phyloP scores from a whole-genome alignment of 30 jellyfish, hydroid and myxozoan species.

The Hydra vulgaris region DNA sequence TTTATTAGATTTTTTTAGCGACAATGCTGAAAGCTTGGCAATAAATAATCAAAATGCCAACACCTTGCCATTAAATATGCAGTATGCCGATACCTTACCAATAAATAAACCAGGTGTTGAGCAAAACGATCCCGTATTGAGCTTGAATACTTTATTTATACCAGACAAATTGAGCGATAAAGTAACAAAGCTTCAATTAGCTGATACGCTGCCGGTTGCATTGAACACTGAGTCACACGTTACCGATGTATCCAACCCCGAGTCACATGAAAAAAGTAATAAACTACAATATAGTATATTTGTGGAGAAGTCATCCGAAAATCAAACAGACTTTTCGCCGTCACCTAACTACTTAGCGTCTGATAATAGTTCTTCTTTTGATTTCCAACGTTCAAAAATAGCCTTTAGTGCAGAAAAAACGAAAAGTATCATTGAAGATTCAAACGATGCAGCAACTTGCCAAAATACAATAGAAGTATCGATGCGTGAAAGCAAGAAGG shows the following conservation, averaged over 20 bases:
- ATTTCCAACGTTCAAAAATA: neutral
- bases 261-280: no score
- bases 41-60: neutral
- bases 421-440: neutral
- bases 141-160: no score
- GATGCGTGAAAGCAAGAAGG: no score
- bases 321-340: neutral
- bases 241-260: no score
- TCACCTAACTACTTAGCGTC: neutral
- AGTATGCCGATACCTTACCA: neutral
- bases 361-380: neutral
- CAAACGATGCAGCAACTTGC: neutral
- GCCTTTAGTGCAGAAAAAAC: no score
- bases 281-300: no score
- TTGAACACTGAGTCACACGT: no score
- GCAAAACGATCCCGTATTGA: no score
- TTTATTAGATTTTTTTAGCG: neutral
- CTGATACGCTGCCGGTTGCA: neutral
- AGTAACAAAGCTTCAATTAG: no score
- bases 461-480: no score
- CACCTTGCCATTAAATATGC: neutral
- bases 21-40: neutral
- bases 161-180: no score
- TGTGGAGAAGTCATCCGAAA: neutral
- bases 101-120: neutral